Evolutionary conservation across 92 coral and sea anemone genomes (phyloP).

Genomic region (Porites lobata): DNA sequence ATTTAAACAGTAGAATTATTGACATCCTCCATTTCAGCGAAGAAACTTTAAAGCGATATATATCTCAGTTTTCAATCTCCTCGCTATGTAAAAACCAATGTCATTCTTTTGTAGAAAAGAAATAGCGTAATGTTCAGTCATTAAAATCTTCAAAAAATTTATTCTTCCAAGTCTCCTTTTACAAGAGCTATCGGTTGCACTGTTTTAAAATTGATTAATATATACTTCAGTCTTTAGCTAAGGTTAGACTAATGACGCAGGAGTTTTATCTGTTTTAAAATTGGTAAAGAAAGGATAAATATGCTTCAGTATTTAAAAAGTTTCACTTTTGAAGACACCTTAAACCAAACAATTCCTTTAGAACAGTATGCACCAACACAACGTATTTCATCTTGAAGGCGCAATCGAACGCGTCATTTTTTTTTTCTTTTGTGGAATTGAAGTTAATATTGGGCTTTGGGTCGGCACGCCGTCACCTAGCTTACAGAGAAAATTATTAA

Average conservation of each 20-base stretch:
- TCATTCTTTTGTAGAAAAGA: not conserved
- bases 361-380: not conserved
- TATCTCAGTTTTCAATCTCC: not conserved
- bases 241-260: not conserved
- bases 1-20: not conserved
- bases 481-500: not conserved
- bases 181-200: too few species aligned
- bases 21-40: not conserved
- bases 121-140: not conserved
- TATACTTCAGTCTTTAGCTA: not conserved
- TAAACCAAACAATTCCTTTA: not conserved
- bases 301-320: not conserved
- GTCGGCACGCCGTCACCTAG: not conserved
- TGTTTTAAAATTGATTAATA: not conserved
- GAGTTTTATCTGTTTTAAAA: not conserved
- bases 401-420: not conserved
- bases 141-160: not conserved
- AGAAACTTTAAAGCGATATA: not conserved
- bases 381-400: not conserved
- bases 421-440: not conserved
- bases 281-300: not conserved
- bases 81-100: not conserved
- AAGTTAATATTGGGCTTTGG: not conserved
- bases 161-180: too few species aligned
- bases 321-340: not conserved